phyloP scores from a whole-genome alignment of 1,140 invertebrate genomes.

The Catajapyx aquilonaris region DNA sequence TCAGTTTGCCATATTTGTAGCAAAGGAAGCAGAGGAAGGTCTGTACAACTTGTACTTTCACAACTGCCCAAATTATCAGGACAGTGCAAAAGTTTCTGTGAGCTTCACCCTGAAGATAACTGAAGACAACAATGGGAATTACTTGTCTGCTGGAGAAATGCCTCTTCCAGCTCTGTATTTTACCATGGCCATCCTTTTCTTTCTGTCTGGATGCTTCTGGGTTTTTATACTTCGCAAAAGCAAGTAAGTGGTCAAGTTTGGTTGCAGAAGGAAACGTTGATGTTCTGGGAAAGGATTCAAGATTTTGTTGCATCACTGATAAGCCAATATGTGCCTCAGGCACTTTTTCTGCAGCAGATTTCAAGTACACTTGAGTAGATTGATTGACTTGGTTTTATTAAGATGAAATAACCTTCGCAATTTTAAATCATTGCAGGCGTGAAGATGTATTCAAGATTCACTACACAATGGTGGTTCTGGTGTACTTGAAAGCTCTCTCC shows the following conservation, averaged over 20 bases:
- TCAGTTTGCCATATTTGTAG: slow-evolving; percentile 66
- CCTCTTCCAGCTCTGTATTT: slow-evolving; percentile 82
- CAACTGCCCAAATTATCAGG: slow-evolving; percentile 60
- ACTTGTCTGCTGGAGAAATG: slow-evolving; percentile 92
- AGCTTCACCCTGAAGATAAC: slow-evolving; percentile 57
- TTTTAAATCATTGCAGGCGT: slow-evolving; percentile 29
- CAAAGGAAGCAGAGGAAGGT: slow-evolving; percentile 58
- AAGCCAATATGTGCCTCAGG: background rate
- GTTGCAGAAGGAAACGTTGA: too few relatives aligned
- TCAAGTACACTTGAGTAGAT: too few relatives aligned
- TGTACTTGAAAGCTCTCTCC: slow-evolving; percentile 80
- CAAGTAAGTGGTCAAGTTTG: slow-evolving; percentile 39
- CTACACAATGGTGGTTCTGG: slow-evolving; percentile 85
- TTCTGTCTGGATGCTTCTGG: slow-evolving; percentile 78
- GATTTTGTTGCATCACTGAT: too few relatives aligned
- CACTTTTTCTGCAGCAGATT: too few relatives aligned
- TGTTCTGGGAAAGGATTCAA: too few relatives aligned
- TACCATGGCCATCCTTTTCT: slow-evolving; percentile 75
- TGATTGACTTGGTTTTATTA: slow-evolving; percentile 2
- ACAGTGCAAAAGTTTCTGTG: slow-evolving; percentile 23
- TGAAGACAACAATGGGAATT: slow-evolving; percentile 70
- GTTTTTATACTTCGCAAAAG: slow-evolving; percentile 68
- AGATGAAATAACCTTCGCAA: slow-evolving; percentile 1
- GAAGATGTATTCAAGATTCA: slow-evolving; percentile 84
- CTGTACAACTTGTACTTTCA: slow-evolving; percentile 92